Percentiles rank a stretch among this genome's conserved stretches.
Evolutionary conservation across 2,888 invertebrate genomes (phyloP).

Genomic region (Phasia obesa): DNA sequence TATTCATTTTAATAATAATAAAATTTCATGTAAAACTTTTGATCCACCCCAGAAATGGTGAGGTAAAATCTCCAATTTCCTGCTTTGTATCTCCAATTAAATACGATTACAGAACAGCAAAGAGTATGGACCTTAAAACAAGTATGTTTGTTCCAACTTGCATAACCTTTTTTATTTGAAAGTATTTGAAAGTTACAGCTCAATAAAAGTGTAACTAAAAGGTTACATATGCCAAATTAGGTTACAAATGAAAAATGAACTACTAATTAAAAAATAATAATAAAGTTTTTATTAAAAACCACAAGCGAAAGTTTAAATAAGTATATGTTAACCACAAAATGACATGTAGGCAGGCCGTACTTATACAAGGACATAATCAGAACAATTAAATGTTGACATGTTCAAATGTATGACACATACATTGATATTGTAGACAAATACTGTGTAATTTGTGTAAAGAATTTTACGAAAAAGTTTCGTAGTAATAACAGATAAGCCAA

Average conservation of each 20-base stretch:
- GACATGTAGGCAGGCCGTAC: slow-evolving; percentile 1
- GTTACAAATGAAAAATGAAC: slow-evolving; percentile 41
- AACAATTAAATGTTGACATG: neutral
- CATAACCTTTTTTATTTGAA: slow-evolving; percentile 15
- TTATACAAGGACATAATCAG: neutral
- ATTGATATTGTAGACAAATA: neutral
- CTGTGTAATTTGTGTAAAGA: neutral
- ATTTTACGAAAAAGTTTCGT: neutral
- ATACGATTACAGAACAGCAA: no score
- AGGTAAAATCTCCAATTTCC: no score
- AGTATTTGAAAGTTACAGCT: neutral
- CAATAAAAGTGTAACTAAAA: slow-evolving; percentile 43
- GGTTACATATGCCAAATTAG: no score
- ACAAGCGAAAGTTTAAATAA: slow-evolving; percentile 35
- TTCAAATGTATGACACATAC: neutral
- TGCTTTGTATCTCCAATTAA: no score
- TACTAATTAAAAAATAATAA: slow-evolving; percentile 60
- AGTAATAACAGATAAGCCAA: neutral
- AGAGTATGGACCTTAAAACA: neutral
- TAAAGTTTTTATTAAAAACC: slow-evolving; percentile 46
- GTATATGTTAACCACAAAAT: slow-evolving; percentile 31
- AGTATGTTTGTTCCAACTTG: neutral
- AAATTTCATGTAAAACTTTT: no score
- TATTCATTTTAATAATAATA: no score
- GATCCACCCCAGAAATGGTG: no score